phyloP scores from a whole-genome alignment of 2,113 vertebrate species.

The Ageneiosus marmoratus region DNA sequence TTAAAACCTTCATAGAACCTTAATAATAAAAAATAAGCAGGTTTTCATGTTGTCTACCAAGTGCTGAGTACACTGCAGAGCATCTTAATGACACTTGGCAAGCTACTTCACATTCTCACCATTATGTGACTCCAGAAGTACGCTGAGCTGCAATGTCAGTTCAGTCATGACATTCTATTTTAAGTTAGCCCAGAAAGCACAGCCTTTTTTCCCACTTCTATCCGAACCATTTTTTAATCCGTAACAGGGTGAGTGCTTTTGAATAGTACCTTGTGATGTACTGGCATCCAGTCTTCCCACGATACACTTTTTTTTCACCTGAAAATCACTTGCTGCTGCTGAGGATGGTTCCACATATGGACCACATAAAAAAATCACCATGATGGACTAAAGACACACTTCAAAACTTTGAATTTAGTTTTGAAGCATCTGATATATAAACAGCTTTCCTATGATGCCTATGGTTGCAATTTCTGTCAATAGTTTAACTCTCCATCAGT shows the following conservation, averaged over 20 bases:
- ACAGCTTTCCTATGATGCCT: too few relatives aligned
- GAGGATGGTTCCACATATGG: too few relatives aligned
- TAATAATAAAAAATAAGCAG: background rate
- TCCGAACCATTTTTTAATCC: background rate
- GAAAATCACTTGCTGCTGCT: too few relatives aligned
- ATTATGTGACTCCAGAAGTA: slow-evolving; percentile 9
- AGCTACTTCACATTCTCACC: slow-evolving; percentile 12
- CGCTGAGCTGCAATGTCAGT: background rate
- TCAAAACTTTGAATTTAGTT: too few relatives aligned
- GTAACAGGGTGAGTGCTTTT: background rate
- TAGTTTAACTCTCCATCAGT: too few relatives aligned
- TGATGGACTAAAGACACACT: too few relatives aligned
- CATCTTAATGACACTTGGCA: slow-evolving; percentile 23
- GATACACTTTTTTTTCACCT: background rate
- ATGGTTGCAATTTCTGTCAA: too few relatives aligned
- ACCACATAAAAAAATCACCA: too few relatives aligned
- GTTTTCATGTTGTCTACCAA: background rate
- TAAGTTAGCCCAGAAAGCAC: background rate
- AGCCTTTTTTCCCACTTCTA: background rate
- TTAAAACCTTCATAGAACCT: background rate
- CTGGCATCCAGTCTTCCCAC: background rate
- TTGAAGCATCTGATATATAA: too few relatives aligned
- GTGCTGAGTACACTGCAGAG: slow-evolving; percentile 1
- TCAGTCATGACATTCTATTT: slow-evolving; percentile 5
- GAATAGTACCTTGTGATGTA: background rate